Conservation (phyloP, 2,113 vertebrate genomes). For the Eretmochelys imbricata region DNA sequence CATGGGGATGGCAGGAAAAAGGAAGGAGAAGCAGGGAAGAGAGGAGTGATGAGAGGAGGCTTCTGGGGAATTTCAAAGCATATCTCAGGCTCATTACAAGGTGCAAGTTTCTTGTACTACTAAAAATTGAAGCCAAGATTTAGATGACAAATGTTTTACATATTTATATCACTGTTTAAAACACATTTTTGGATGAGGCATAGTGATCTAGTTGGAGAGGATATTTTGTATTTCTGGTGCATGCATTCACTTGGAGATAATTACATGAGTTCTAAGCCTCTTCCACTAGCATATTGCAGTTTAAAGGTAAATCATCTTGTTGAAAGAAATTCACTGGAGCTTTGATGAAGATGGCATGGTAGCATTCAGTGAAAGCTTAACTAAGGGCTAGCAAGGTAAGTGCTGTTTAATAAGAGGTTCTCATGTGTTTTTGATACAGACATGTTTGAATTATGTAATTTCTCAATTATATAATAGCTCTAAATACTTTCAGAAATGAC, state of each 20-base stretch:
- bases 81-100: not conserved
- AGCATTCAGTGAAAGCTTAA: not conserved
- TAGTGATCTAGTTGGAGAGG: not conserved
- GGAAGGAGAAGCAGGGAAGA: not conserved
- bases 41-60: not conserved
- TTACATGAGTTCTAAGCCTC: not conserved
- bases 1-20: not conserved
- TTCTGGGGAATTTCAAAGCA: not conserved
- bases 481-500: not conserved
- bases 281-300: not conserved
- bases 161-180: not conserved
- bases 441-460: not conserved
- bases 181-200: not conserved
- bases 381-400: not conserved
- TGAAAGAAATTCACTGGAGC: not conserved
- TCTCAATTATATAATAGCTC: not conserved
- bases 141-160: not conserved
- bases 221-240: not conserved
- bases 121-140: not conserved
- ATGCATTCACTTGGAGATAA: not conserved
- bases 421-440: not conserved
- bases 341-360: not conserved
- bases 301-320: not conserved
- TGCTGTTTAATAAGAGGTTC: not conserved
- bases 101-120: not conserved